Base-by-base conservation (phyloP, 2,113 vertebrate species). In the Aptenodytes forsteri region DNA sequence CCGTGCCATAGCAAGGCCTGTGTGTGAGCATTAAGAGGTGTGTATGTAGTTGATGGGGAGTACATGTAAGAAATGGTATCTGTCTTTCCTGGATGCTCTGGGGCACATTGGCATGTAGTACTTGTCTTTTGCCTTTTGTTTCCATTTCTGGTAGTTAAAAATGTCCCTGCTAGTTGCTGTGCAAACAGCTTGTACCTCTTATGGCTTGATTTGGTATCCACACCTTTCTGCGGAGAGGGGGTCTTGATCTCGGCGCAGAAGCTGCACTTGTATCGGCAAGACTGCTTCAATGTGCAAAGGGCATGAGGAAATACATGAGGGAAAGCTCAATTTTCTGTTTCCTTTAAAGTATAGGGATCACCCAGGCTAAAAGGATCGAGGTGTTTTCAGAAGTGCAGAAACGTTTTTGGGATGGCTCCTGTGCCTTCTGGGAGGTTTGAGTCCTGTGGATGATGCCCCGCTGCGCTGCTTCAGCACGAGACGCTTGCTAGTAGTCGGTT, bases 241-340 rank as follows among this genome's bases (percentile, higher is more conserved):
- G n/a, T 65, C 69, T 80, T 83, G 58, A 66, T 62, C n/a, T 55
- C 30, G 26, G 52, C 0, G 0, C 55, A 32, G 50, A 58, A 42
- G 34, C 50, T 79, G 38, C 0, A 0, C 25, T 88, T 92, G 65
- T 56, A 54, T 54, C 0, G 0, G 44, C n/a, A 75, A 77, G 70
- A 72, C 20, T 0, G 1, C 59, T 83, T 52, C 64, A 42, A 3
- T 2, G 16, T 1, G 3, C 52, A 55, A 79, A 67, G 0, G 1
- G 7, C 2, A 0, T 2, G 21, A 61, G 16, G n/a, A 61, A 61
- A 61, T 26, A 38, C 10, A 6, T 14, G 66, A 83, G 36, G 27
- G 34, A 71, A 91, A 84, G 32, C 16, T 79, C 15, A 19, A 0
- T 75, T 75, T 86, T 75, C 38, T 50, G 11, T 65, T 91, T 67